Evolutionary conservation across 1,140 invertebrate genomes (phyloP), one percentile per base, ranked within the genome.

Genomic region (Capitella teleta): DNA sequence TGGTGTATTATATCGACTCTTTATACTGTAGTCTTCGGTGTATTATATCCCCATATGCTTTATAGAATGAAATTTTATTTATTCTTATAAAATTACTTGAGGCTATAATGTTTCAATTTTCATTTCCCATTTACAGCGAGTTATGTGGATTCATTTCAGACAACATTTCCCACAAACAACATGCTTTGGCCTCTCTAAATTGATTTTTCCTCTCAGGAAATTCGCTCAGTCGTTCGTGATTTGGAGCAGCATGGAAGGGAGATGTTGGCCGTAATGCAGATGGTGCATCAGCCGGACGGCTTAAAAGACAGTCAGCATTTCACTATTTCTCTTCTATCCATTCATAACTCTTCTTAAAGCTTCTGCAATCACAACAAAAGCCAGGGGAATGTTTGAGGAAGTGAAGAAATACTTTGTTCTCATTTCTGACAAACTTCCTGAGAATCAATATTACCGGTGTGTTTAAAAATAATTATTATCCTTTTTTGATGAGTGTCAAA

Each of bases 181-280:
- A n/a, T n/a, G n/a, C n/a, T n/a, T n/a, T n/a, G n/a, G n/a, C n/a
- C n/a, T n/a, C n/a, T n/a, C n/a, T n/a, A n/a, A n/a, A n/a, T n/a
- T n/a, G n/a, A n/a, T n/a, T n/a, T n/a, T n/a, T n/a, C n/a, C n/a
- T n/a, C n/a, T n/a, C 67, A 85, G 82, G 77, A 82, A 68, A 85
- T 86, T 48, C 75, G 82, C 41, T 61, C 67, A 25, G 76, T 78
- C 47, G 79, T 83, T 1, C 78, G 77, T 52, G 79, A 83, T 55
- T 76, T 86, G 53, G 84, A 87, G 58, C 80, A 81, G 57, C 70
- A 71, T 49, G 70, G 78, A 1, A 74, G 83, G 58, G 80, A 85
- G 60, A 80, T 85, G 34, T 63, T 78, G 25, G 82, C 81, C 49
- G 69, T 76, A 47, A 61, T 87, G n/a, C 83, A 86, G 67, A 74